These are phyloP conservation scores for Xiphophorus maculatus DNA, from an alignment of 2,113 vertebrate genomes.

Conservation along the genomic window DNA sequence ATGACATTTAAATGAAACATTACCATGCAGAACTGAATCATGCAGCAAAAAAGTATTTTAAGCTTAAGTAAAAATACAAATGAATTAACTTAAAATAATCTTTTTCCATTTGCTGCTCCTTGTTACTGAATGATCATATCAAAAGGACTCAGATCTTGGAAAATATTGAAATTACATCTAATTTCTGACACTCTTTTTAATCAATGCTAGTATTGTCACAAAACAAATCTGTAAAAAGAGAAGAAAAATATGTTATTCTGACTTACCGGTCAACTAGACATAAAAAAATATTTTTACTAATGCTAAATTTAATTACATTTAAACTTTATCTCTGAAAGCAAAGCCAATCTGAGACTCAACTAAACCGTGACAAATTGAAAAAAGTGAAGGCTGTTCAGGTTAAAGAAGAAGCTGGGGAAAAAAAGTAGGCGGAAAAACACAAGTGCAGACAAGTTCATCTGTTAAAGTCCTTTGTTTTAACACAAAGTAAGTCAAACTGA, in stretches of 20 bases:
- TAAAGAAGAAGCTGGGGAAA: not conserved
- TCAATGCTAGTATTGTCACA: not conserved
- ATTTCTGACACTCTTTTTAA: not conserved
- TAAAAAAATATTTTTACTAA: not conserved
- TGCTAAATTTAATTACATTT: not conserved
- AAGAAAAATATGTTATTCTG: not conserved
- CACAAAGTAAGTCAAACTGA: slow-evolving; percentile 49
- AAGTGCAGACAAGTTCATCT: slow-evolving; percentile 44
- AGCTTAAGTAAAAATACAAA: not conserved
- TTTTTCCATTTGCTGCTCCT: not conserved
- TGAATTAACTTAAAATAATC: not conserved
- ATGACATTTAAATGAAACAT: not conserved
- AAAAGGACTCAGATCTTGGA: not conserved
- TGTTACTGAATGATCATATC: not conserved
- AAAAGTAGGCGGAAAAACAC: slow-evolving; percentile 26
- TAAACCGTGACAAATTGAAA: not conserved
- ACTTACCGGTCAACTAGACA: not conserved
- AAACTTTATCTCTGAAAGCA: slow-evolving; percentile 15
- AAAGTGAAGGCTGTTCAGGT: slow-evolving; percentile 9
- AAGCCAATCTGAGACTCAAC: not conserved
- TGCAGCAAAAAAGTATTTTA: not conserved
- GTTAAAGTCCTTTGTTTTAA: slow-evolving; percentile 42
- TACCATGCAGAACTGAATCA: not conserved
- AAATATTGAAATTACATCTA: not conserved
- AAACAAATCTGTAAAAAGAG: not conserved